Conservation (phyloP, 2,113 vertebrate genomes). For the Oncorhynchus gorbuscha region DNA sequence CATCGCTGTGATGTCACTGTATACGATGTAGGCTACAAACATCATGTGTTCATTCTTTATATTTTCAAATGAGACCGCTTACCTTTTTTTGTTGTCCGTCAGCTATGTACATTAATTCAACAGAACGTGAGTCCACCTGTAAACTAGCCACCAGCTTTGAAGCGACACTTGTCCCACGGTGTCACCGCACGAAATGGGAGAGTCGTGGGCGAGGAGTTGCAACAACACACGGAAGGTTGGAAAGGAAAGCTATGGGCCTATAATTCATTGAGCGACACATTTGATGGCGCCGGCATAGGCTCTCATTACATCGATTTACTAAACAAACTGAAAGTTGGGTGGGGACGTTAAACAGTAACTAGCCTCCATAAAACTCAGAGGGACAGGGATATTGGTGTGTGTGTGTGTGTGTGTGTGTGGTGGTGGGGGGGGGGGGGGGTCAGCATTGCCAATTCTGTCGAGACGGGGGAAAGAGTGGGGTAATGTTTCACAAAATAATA, state of each 20-base stretch:
- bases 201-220: slow-evolving; percentile 20
- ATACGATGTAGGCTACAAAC: neutral
- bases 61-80: slow-evolving; percentile 32
- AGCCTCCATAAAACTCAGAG: slow-evolving; percentile 82
- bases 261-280: slow-evolving; percentile 75
- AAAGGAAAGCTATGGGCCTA: slow-evolving; percentile 52
- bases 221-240: slow-evolving; percentile 41
- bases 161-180: slow-evolving; percentile 21
- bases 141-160: slow-evolving; percentile 31
- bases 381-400: slow-evolving; percentile 60
- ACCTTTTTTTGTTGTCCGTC: slow-evolving; percentile 57
- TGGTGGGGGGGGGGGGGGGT: slow-evolving; percentile 2
- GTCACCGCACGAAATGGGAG: slow-evolving; percentile 23
- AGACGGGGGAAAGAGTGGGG: slow-evolving; percentile 14
- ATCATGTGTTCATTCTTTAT: neutral
- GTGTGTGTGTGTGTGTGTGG: too few relatives aligned
- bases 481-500: slow-evolving; percentile 63
- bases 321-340: slow-evolving; percentile 97
- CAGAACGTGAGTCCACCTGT: slow-evolving; percentile 7
- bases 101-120: slow-evolving; percentile 67
- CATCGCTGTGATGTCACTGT: neutral
- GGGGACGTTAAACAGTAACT: slow-evolving; percentile 99
- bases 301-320: slow-evolving; percentile 92
- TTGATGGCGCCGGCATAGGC: slow-evolving; percentile 85
- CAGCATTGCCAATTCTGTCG: slow-evolving; percentile 24